Base-by-base conservation (phyloP, 2,888 invertebrate genomes). In the Calliphora vomitoria region DNA sequence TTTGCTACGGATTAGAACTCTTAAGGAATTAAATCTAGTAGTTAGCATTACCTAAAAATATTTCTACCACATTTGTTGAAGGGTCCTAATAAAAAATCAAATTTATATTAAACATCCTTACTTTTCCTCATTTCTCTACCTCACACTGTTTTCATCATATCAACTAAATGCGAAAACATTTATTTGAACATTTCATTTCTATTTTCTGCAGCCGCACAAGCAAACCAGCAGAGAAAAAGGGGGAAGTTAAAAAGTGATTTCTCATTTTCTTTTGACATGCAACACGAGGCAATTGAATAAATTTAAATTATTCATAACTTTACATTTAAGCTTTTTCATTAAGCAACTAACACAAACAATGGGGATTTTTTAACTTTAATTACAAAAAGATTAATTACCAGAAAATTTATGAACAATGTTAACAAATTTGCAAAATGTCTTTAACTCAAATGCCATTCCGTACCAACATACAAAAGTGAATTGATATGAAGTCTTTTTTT, bases 281-380 rank as follows among this genome's bases (percentile, higher is more conserved):
- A 89, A 86, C 86, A 89, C 87, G 86, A 87, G 86, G 84, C 89
- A 89, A 88, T 89, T 87, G 87, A 82, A 88, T 81, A 85, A 86
- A 84, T 87, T 82, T 89, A 75, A 89, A 87, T 89, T 86, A 89
- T 89, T 89, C 87, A 88, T 83, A 86, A 82, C 81, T 76, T 85
- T 75, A 44, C 64, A 69, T 74, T 82, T 68, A 25, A 69, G 44
- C 78, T 62, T 18, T 76, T 76, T 53, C 60, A 69, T 66, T 69
- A 38, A 75, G 38, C 64, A 85, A 71, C 18, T 18, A 15, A 58
- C 13, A 35, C 38, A 64, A 20, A 18, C 25, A 64, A 44, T 55
- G 82, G 58, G 76, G 64, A 74, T 82, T 82, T 64, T n/a, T 82
- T 66, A 50, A 71, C 58, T 82, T 87, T 87, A 87, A 87, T 87